These are phyloP conservation scores for Homarus americanus DNA, from an alignment of 1,140 invertebrate genomes.

Conservation along the genomic window DNA sequence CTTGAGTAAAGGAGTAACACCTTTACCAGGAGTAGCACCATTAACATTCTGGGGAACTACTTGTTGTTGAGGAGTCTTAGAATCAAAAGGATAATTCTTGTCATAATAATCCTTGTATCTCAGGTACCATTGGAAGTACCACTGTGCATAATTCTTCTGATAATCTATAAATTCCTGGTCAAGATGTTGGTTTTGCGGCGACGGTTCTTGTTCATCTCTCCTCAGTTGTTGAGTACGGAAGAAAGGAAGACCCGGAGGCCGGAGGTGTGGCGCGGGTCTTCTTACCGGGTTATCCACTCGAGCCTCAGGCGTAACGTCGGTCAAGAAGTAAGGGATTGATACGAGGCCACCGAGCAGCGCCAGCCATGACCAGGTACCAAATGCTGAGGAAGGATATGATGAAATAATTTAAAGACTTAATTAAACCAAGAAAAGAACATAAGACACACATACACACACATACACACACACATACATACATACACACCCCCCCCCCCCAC, in stretches of 20 bases:
- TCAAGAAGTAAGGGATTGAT: slow-evolving; percentile 65
- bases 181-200: slow-evolving; percentile 23
- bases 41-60: neutral
- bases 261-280: slow-evolving; percentile 20
- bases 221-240: slow-evolving; percentile 22
- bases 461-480: too few species aligned
- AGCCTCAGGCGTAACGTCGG: neutral
- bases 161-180: slow-evolving; percentile 29
- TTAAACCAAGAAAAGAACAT: too few species aligned
- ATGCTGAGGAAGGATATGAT: slow-evolving; percentile 29
- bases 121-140: slow-evolving; percentile 68
- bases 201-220: slow-evolving; percentile 35
- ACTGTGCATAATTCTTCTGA: slow-evolving; percentile 66
- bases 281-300: slow-evolving; percentile 31
- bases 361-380: slow-evolving; percentile 62
- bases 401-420: too few species aligned
- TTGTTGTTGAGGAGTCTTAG: neutral
- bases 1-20: neutral
- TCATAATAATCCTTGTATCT: slow-evolving; percentile 60
- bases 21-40: neutral
- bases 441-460: too few species aligned
- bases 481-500: too few species aligned
- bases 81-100: slow-evolving; percentile 38
- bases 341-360: slow-evolving; percentile 57
- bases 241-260: slow-evolving; percentile 19